Conservation (phyloP, 1,140 invertebrate species). For the Steinernema khuongi region DNA sequence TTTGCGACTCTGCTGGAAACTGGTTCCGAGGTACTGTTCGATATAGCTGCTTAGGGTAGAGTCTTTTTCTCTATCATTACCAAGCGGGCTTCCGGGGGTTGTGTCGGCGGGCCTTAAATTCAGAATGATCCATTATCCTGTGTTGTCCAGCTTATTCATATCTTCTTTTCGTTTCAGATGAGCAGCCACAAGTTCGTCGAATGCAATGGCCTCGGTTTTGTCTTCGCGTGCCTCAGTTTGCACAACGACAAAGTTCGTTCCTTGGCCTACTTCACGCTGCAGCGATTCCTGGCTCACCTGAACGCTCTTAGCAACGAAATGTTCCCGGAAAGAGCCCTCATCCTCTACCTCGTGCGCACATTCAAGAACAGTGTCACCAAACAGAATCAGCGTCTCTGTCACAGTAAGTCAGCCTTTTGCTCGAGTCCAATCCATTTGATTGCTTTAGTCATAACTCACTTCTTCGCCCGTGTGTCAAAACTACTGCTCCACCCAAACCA, state of each 20-base stretch:
- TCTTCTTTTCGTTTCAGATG: conserved; percentile 33
- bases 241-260: conserved; percentile 30
- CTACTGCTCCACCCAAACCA: conserved; percentile 38
- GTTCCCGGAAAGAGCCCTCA: conserved; percentile 41
- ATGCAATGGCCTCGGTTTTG: conserved; percentile 44
- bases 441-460: conserved; percentile 49
- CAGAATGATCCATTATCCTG: too few relatives aligned
- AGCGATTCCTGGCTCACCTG: conserved; percentile 29
- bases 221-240: conserved; percentile 44
- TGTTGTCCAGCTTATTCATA: neutral
- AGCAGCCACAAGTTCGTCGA: conserved; percentile 32
- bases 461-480: conserved; percentile 49
- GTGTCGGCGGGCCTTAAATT: too few relatives aligned
- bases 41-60: neutral
- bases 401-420: conserved; percentile 32
- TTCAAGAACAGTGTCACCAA: conserved; percentile 47
- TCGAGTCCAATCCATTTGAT: neutral
- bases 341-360: conserved; percentile 34
- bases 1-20: conserved; percentile 36
- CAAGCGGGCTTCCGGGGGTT: too few relatives aligned
- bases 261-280: conserved; percentile 39
- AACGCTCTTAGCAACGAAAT: conserved; percentile 39
- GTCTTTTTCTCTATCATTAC: conserved; percentile 4
- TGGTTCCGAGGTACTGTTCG: conserved; percentile 40
- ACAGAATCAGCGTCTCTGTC: conserved; percentile 35